Evolutionary conservation across 2,113 vertebrate genomes (phyloP).

Genomic region (Alosa alosa): DNA sequence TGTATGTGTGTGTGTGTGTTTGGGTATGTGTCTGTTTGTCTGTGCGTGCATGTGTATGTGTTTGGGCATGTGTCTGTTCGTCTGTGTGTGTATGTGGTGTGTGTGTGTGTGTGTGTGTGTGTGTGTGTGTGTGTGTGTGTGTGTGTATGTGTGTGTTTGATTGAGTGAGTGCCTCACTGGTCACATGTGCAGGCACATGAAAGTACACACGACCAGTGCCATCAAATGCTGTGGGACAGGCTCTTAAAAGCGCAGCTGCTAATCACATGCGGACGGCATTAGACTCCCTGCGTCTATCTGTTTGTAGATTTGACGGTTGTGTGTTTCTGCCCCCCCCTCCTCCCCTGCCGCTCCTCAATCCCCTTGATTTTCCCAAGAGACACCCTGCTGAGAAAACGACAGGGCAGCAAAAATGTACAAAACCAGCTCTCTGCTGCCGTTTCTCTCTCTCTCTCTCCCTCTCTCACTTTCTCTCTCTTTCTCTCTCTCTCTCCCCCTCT

Average conservation of each 20-base stretch:
- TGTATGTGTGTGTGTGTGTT: background rate
- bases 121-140: background rate
- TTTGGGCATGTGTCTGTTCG: background rate
- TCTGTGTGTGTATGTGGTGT: background rate
- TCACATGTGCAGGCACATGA: background rate
- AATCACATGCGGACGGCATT: slow-evolving; percentile 64
- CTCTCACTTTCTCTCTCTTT: background rate
- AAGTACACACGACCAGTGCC: slow-evolving; percentile 42
- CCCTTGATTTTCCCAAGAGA: slow-evolving; percentile 70
- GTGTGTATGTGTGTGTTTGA: background rate
- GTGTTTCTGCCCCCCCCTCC: slow-evolving; percentile 45
- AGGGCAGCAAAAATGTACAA: slow-evolving; percentile 71
- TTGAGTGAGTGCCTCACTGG: background rate
- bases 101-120: background rate
- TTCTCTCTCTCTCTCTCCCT: slow-evolving; percentile 48
- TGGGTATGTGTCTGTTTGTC: background rate
- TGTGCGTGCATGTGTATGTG: background rate
- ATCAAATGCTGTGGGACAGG: slow-evolving; percentile 49
- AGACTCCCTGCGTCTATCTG: slow-evolving; percentile 54
- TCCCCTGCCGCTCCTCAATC: slow-evolving; percentile 47
- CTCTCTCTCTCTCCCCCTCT: background rate
- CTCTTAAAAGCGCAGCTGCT: slow-evolving; percentile 57
- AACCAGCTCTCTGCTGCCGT: slow-evolving; percentile 57
- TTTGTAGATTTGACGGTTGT: slow-evolving; percentile 56
- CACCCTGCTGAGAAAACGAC: slow-evolving; percentile 68